These are phyloP conservation scores for Embiotoca jacksoni DNA, from an alignment of 2,113 vertebrate genomes.

Conservation along the genomic window DNA sequence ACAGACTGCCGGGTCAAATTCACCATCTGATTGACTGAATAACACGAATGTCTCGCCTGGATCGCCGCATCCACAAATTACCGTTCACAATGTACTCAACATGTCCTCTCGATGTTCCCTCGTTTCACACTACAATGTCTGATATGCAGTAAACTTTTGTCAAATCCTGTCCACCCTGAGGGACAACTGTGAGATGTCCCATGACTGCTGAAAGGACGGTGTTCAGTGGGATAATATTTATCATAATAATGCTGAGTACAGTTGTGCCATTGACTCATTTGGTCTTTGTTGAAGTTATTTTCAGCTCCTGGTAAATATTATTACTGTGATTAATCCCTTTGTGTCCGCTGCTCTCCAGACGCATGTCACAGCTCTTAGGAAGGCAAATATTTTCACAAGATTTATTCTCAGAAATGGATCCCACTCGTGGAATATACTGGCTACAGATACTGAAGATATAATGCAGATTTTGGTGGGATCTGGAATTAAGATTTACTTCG, in stretches of 20 bases:
- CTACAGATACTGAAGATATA: no score
- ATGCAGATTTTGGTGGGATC: no score
- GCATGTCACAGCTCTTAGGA: no score
- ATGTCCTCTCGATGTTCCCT: no score
- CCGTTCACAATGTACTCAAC: neutral
- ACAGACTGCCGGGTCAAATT: conserved; percentile 13
- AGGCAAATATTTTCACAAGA: no score
- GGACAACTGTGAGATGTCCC: neutral
- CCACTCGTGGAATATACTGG: no score
- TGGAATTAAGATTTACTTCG: no score
- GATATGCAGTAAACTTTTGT: neutral
- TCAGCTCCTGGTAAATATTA: neutral
- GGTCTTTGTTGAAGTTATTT: neutral
- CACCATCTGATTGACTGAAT: neutral
- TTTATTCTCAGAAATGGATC: no score
- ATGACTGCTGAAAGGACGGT: neutral
- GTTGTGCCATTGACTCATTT: neutral
- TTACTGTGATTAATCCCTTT: neutral
- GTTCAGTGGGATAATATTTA: neutral
- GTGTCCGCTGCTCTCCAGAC: no score
- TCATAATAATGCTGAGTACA: neutral
- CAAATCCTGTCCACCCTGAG: conserved; percentile 10
- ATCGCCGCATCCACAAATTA: conserved; percentile 19
- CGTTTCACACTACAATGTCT: neutral
- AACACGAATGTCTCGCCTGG: conserved; percentile 23